Evolutionary conservation across 2,888 invertebrate species (phyloP).

Genomic region (Cyclophora albipunctata): DNA sequence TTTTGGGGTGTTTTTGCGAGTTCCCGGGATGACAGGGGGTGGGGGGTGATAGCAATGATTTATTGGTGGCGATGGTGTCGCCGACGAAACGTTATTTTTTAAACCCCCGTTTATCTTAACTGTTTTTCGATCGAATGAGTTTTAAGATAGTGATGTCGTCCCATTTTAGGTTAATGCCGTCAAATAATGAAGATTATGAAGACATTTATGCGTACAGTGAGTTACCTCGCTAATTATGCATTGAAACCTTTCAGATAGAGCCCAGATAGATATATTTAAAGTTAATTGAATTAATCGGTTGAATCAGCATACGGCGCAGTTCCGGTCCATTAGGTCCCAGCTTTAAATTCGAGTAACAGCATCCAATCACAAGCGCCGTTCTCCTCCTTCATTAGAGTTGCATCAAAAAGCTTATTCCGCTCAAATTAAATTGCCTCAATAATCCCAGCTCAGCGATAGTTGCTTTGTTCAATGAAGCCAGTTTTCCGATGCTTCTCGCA

Average conservation of each 20-base stretch:
- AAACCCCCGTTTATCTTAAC: slow-evolving; percentile 52
- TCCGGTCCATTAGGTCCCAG: not conserved
- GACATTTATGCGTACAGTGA: too few relatives aligned
- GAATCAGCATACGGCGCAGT: not conserved
- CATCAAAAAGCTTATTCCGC: slow-evolving; percentile 51
- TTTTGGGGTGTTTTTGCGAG: slow-evolving; percentile 58
- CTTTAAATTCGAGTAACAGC: slow-evolving; percentile 5
- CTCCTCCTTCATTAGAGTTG: slow-evolving; percentile 41
- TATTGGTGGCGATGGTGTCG: slow-evolving; percentile 46
- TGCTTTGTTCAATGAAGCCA: slow-evolving; percentile 59
- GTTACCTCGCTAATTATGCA: too few relatives aligned
- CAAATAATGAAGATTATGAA: slow-evolving; percentile 6
- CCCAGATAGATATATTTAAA: too few relatives aligned
- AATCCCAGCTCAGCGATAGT: slow-evolving; percentile 53
- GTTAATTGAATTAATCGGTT: too few relatives aligned
- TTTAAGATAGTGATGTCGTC: slow-evolving; percentile 15
- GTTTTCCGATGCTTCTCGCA: slow-evolving; percentile 41
- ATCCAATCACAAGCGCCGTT: slow-evolving; percentile 33
- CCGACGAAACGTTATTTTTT: slow-evolving; percentile 53
- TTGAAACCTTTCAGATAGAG: too few relatives aligned
- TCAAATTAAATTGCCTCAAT: slow-evolving; percentile 62
- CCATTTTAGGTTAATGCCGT: not conserved
- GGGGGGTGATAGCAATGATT: slow-evolving; percentile 52
- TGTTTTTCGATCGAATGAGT: slow-evolving; percentile 42
- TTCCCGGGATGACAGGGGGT: slow-evolving; percentile 40